Evolutionary conservation across 2,113 vertebrate genomes (phyloP).

Genomic region (Solea solea): DNA sequence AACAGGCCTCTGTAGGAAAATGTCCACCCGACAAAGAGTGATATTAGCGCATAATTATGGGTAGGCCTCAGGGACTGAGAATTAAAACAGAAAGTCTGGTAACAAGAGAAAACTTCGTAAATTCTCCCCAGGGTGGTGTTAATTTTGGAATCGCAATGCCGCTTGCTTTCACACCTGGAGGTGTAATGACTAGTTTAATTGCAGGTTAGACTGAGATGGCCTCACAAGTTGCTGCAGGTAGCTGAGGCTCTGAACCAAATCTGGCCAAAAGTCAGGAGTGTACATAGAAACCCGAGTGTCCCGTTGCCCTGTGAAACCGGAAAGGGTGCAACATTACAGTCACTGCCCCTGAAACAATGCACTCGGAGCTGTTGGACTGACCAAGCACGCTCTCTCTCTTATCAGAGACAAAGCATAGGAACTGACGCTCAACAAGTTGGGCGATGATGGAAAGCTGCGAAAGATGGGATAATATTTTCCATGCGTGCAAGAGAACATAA

Average conservation of each 20-base stretch:
- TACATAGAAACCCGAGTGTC: not conserved
- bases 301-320: slow-evolving; percentile 53
- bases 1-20: not conserved
- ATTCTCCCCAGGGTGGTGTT: slow-evolving; percentile 10
- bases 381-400: slow-evolving; percentile 36
- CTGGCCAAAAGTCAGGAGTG: slow-evolving; percentile 15
- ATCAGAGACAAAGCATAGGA: slow-evolving; percentile 59
- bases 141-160: slow-evolving; percentile 8
- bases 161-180: not conserved
- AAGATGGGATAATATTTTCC: slow-evolving; percentile 42
- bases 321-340: slow-evolving; percentile 62
- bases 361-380: slow-evolving; percentile 37
- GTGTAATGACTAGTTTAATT: slow-evolving; percentile 29
- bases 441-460: slow-evolving; percentile 11
- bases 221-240: slow-evolving; percentile 30
- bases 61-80: not conserved
- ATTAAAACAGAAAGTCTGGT: slow-evolving; percentile 23
- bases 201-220: slow-evolving; percentile 19
- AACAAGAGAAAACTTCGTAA: not conserved
- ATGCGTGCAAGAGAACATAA: slow-evolving; percentile 30
- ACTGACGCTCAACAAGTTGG: slow-evolving; percentile 37
- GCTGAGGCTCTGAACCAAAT: slow-evolving; percentile 6
- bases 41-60: slow-evolving; percentile 23
- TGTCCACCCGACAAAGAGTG: not conserved
- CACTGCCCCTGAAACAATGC: slow-evolving; percentile 63